These are phyloP conservation scores for Halocynthia aurantium DNA, from an alignment of 23 tunicate genomes.

Conservation along the genomic window DNA sequence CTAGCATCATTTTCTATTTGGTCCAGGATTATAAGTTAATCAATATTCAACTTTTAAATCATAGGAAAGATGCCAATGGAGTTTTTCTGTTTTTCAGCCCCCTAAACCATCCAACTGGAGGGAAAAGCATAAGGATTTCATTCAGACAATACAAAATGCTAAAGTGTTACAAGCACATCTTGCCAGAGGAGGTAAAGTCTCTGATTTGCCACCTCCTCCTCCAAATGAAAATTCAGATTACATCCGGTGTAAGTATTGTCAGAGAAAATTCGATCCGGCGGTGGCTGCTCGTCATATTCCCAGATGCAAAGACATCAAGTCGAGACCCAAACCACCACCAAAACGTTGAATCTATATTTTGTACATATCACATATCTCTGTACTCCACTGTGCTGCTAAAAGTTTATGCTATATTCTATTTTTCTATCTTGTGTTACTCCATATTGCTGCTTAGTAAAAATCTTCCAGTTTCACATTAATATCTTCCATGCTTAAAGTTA, in stretches of 20 bases:
- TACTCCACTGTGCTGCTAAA: too few relatives aligned
- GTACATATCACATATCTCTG: too few relatives aligned
- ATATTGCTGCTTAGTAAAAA: too few relatives aligned
- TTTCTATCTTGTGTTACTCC: too few relatives aligned
- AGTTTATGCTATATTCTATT: too few relatives aligned
- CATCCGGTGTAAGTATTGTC: conserved; percentile 74
- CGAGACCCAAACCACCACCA: conserved; percentile 67
- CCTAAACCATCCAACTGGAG: conserved; percentile 51
- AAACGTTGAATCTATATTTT: neutral
- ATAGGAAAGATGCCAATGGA: too few relatives aligned
- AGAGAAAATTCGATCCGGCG: conserved; percentile 73
- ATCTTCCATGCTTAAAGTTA: too few relatives aligned
- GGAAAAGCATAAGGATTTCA: conserved; percentile 76
- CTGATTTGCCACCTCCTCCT: conserved; percentile 85
- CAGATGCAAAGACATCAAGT: conserved; percentile 74
- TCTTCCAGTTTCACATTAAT: too few relatives aligned
- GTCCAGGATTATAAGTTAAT: too few relatives aligned
- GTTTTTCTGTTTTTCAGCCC: conserved; percentile 2
- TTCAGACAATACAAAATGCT: conserved; percentile 71
- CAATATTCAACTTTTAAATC: too few relatives aligned
- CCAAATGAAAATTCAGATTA: conserved; percentile 80
- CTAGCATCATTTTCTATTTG: too few relatives aligned
- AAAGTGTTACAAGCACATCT: conserved; percentile 36
- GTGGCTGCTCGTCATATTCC: conserved; percentile 94
- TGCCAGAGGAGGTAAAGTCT: conserved; percentile 61